Percentiles rank a stretch among this genome's conserved stretches.
phyloP scores from a whole-genome alignment of 2,888 invertebrate genomes.

The Papilio demoleus region DNA sequence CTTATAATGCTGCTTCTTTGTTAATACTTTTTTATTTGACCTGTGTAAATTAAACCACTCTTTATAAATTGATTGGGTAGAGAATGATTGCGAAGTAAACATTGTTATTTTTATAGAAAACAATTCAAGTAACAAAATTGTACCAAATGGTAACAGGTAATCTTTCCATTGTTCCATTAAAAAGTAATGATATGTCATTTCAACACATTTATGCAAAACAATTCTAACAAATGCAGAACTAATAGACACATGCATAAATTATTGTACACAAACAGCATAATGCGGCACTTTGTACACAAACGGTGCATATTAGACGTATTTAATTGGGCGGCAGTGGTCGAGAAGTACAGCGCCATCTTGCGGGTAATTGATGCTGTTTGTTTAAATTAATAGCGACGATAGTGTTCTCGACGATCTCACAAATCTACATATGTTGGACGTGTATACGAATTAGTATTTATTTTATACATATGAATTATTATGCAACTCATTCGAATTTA shows the following conservation, averaged over 20 bases:
- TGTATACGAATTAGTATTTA: too few species aligned
- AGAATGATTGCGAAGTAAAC: background rate
- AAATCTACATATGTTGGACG: slow-evolving; percentile 15
- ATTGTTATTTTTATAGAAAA: background rate
- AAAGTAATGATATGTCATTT: background rate
- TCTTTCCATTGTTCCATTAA: too few species aligned
- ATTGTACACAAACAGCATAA: slow-evolving; percentile 23
- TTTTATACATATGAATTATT: background rate
- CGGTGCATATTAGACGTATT: slow-evolving; percentile 37
- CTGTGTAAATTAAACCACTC: slow-evolving; percentile 26
- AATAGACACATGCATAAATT: background rate
- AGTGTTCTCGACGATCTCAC: slow-evolving; percentile 36
- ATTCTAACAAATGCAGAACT: slow-evolving; percentile 12
- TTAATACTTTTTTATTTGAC: slow-evolving; percentile 26
- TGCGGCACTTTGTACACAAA: slow-evolving; percentile 33
- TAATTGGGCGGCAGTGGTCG: slow-evolving; percentile 36
- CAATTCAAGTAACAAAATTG: too few species aligned
- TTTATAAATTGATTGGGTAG: slow-evolving; percentile 5
- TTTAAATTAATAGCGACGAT: slow-evolving; percentile 78
- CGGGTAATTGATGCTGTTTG: slow-evolving; percentile 77
- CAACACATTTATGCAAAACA: background rate
- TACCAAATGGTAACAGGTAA: too few species aligned
- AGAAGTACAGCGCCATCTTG: slow-evolving; percentile 58
- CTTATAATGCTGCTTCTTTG: slow-evolving; percentile 10
- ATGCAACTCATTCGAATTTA: background rate